Conservation (phyloP, 2,797 vertebrate species). For the Manis crassicaudata region DNA sequence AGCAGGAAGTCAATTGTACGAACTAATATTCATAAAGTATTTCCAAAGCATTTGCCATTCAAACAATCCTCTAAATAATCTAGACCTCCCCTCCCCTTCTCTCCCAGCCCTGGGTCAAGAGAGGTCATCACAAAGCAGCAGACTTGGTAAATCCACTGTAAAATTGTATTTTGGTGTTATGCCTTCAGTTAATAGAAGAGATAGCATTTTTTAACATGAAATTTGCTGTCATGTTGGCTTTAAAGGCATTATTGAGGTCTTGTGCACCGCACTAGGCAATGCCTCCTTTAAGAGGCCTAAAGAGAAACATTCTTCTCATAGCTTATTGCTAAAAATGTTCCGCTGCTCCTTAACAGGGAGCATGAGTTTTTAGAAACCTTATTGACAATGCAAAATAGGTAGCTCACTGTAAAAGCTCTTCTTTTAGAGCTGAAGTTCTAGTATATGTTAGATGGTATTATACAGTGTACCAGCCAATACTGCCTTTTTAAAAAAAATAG, state of each 20-base stretch:
- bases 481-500: constrained; percentile 77
- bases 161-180: neutral
- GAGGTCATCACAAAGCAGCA: neutral
- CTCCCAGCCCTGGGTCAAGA: neutral
- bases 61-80: neutral
- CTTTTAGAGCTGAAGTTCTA: neutral
- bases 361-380: constrained; percentile 37
- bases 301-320: constrained; percentile 60
- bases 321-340: constrained; percentile 51
- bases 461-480: neutral
- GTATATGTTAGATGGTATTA: neutral
- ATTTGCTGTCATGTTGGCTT: neutral
- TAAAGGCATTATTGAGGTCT: constrained; percentile 8
- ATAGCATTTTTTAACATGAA: constrained; percentile 2
- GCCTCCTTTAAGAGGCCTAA: constrained; percentile 12
- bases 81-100: rapidly evolving
- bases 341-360: neutral
- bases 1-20: neutral
- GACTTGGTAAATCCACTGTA: neutral
- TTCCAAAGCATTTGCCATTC: neutral
- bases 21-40: neutral
- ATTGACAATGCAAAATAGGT: constrained; percentile 19
- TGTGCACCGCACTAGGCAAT: neutral
- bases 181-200: neutral
- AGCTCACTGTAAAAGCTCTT: neutral